A percentile compares a stretch with the other conserved stretches of the same genome.
phyloP scores from a whole-genome alignment of 1,140 invertebrate genomes.

The Thaumetopoea pityocampa region DNA sequence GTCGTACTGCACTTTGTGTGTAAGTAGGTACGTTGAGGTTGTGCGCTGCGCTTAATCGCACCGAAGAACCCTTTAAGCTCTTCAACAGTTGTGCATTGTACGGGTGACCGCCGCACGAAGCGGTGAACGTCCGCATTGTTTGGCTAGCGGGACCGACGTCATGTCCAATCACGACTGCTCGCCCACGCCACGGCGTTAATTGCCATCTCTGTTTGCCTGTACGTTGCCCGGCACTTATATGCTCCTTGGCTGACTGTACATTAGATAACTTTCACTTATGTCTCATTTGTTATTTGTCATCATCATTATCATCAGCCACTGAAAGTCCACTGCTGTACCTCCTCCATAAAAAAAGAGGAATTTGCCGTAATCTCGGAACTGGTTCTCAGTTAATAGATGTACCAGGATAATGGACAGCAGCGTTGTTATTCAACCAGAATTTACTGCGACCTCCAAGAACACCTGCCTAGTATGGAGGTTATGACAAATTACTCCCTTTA shows the following conservation, averaged over 20 bases:
- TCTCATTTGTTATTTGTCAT: conserved; percentile 10
- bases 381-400: too few species aligned
- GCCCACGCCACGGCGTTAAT: conserved; percentile 36
- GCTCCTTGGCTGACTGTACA: conserved; percentile 3
- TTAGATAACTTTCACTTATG: conserved; percentile 6
- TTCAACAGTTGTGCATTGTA: conserved; percentile 3
- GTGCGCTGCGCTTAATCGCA: background rate
- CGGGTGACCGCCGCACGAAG: conserved; percentile 2
- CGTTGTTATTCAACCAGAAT: too few species aligned
- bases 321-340: too few species aligned
- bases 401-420: too few species aligned
- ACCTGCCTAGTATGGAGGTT: too few species aligned
- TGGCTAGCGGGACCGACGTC: conserved; percentile 50
- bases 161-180: conserved; percentile 16
- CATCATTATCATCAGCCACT: too few species aligned
- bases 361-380: too few species aligned
- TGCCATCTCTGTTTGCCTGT: conserved; percentile 26
- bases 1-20: too few species aligned
- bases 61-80: background rate
- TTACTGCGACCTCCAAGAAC: too few species aligned
- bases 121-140: conserved; percentile 50
- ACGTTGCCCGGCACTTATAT: conserved; percentile 4
- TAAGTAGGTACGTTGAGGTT: conserved; percentile 1
- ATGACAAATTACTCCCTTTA: too few species aligned
- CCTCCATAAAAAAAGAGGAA: too few species aligned